Conservation (phyloP, 2,888 invertebrate species). For the Thalpophila matura region DNA sequence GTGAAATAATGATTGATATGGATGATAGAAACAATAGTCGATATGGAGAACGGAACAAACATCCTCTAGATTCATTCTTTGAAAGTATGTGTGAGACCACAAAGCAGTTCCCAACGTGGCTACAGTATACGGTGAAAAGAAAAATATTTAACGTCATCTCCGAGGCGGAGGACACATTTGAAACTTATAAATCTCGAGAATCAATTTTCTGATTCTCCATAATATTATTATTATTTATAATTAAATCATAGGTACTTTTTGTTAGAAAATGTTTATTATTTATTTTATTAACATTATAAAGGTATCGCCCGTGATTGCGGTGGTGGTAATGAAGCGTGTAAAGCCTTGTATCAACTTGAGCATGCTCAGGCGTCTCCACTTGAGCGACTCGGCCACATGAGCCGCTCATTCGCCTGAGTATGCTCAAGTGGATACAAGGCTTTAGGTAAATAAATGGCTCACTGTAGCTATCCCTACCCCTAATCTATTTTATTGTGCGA, state of each 20-base stretch:
- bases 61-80: constrained; percentile 61
- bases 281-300: too few species aligned
- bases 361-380: too few species aligned
- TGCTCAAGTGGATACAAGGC: too few species aligned
- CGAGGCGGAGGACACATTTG: constrained; percentile 63
- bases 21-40: constrained; percentile 48
- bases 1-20: constrained; percentile 65
- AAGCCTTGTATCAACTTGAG: too few species aligned
- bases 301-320: too few species aligned
- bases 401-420: too few species aligned
- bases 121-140: constrained; percentile 63
- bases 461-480: too few species aligned
- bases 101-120: constrained; percentile 62
- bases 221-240: constrained; percentile 24
- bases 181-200: constrained; percentile 62
- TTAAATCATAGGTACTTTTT: constrained; percentile 27
- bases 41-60: constrained; percentile 46
- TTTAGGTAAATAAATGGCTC: too few species aligned
- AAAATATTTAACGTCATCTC: constrained; percentile 63
- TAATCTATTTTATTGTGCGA: too few species aligned
- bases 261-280: constrained; percentile 5
- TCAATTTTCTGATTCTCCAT: constrained; percentile 50
- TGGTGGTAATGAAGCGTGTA: too few species aligned
- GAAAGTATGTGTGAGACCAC: constrained; percentile 66
- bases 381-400: too few species aligned